Conservation (phyloP, 30 jellyfish, hydroid and myxozoan species). For the Chrysaora quinquecirrha region DNA sequence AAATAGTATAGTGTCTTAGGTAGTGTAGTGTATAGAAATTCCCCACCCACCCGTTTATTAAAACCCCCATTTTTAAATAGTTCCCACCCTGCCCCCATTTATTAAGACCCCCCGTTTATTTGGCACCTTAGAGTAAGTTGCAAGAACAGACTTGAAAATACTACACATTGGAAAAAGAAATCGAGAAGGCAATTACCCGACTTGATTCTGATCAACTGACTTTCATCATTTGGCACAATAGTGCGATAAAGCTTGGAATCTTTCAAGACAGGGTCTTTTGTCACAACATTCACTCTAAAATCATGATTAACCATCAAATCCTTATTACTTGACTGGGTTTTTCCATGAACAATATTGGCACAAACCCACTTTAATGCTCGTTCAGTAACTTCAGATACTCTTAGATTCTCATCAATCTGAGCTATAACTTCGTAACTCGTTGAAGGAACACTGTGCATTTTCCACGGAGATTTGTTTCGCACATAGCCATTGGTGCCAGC, state of each 20-base stretch:
- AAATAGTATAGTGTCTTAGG: too few species aligned
- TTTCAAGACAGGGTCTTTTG: conserved; percentile 34
- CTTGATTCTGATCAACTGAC: not conserved
- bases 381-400: conserved; percentile 49
- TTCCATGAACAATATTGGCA: conserved; percentile 66
- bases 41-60: too few species aligned
- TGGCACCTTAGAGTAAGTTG: too few species aligned
- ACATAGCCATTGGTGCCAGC: conserved; percentile 13
- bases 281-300: conserved; percentile 53
- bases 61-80: too few species aligned
- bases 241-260: conserved; percentile 62
- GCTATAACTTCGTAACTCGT: conserved; percentile 77
- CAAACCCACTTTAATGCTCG: conserved; percentile 82
- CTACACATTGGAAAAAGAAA: not conserved
- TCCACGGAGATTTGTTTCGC: conserved; percentile 63
- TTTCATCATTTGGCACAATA: conserved; percentile 31
- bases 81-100: not conserved
- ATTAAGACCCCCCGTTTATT: too few species aligned
- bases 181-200: too few species aligned
- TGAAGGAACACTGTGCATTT: conserved; percentile 65
- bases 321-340: conserved; percentile 6
- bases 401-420: conserved; percentile 38
- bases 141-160: not conserved
- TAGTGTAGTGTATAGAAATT: too few species aligned
- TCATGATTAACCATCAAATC: conserved; percentile 51